Conservation (phyloP, 64 coral and sea anemone species). For the Montipora foliosa region DNA sequence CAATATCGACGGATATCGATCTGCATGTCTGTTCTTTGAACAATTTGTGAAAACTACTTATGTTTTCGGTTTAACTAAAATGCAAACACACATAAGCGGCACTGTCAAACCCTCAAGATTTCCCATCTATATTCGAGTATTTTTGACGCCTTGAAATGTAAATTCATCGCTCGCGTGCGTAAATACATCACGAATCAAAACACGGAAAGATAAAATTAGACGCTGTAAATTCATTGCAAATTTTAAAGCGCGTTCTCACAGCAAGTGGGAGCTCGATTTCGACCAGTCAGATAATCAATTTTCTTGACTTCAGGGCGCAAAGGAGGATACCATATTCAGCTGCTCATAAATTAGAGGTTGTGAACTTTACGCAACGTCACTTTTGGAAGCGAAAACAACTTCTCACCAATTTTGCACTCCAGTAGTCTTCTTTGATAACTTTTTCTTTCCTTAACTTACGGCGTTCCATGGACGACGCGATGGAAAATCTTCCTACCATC, state of each 20-base stretch:
- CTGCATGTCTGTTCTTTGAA: no score
- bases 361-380: no score
- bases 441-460: not conserved
- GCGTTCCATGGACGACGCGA: not conserved
- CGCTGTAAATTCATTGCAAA: no score
- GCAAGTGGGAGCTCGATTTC: not conserved
- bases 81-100: constrained; percentile 16
- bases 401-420: constrained; percentile 10
- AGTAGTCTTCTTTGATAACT: not conserved
- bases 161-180: not conserved
- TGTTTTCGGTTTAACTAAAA: not conserved
- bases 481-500: not conserved
- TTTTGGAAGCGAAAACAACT: no score
- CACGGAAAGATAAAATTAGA: constrained; percentile 1
- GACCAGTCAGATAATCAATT: no score
- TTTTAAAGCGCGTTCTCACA: not conserved
- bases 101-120: not conserved
- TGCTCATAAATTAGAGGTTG: no score
- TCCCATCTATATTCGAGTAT: not conserved
- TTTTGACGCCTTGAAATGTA: constrained; percentile 8
- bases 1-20: no score
- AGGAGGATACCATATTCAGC: no score
- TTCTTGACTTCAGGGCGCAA: no score
- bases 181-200: constrained; percentile 6
- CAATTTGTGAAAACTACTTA: not conserved